A percentile compares a stretch with the other conserved stretches of the same genome.
Evolutionary conservation across 2,888 invertebrate genomes (phyloP).

Genomic region (Escarpia spicata): DNA sequence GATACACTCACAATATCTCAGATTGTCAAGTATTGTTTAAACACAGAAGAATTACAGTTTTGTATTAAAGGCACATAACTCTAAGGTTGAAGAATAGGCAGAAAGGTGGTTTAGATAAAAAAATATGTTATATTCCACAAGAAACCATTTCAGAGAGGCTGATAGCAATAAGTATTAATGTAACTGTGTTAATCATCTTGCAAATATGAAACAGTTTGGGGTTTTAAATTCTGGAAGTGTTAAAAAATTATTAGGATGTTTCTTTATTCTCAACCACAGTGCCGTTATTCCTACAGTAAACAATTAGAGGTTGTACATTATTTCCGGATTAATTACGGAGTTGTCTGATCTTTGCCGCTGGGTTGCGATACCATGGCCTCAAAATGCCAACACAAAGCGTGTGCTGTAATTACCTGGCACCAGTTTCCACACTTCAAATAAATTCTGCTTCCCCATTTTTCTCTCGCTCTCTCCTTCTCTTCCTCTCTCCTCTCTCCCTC

Average conservation of each 20-base stretch:
- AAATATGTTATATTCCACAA: neutral
- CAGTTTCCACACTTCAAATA: neutral
- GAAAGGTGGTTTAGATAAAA: neutral
- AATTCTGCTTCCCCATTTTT: neutral
- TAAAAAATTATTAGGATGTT: neutral
- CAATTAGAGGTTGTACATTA: neutral
- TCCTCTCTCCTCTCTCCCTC: too few relatives aligned
- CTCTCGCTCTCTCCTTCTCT: neutral
- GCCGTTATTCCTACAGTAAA: neutral
- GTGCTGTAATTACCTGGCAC: neutral
- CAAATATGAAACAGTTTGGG: neutral
- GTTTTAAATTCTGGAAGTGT: neutral
- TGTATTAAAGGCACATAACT: neutral
- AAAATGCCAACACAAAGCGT: neutral
- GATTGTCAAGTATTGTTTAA: too few relatives aligned
- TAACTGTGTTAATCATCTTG: neutral
- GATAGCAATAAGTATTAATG: neutral
- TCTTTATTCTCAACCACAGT: neutral
- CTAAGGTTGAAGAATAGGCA: neutral
- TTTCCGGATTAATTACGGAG: too few relatives aligned
- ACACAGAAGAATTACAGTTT: too few relatives aligned
- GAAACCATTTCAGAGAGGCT: neutral
- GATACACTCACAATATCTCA: too few relatives aligned
- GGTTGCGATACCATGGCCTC: neutral
- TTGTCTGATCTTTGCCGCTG: neutral